Evolutionary conservation across 2,888 invertebrate genomes (phyloP).

Genomic region (Caenorhabditis drosophilae): DNA sequence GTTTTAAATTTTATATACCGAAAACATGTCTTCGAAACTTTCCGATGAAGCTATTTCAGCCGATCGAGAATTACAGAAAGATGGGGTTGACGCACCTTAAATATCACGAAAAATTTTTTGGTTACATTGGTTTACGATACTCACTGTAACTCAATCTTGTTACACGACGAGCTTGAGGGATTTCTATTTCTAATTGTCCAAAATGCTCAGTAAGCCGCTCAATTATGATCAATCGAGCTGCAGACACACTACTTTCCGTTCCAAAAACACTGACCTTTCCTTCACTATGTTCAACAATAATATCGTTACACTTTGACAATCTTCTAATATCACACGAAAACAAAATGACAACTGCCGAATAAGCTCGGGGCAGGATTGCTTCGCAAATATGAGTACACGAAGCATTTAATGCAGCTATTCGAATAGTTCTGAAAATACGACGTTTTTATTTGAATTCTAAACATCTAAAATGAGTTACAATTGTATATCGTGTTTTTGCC

Average conservation of each 20-base stretch:
- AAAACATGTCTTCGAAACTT: background rate
- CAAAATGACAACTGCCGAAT: conserved; percentile 30
- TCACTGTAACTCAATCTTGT: background rate
- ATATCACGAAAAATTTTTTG: background rate
- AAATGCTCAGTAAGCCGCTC: conserved; percentile 26
- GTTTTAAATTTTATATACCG: conserved; percentile 3
- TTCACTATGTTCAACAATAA: conserved; percentile 23
- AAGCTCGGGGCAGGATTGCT: conserved; percentile 26
- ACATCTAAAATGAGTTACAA: conserved; percentile 2
- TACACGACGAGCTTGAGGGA: conserved; percentile 7
- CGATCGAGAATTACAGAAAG: conserved; percentile 2
- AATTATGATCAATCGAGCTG: conserved; percentile 20
- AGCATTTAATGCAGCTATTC: conserved; percentile 26
- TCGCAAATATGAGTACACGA: conserved; percentile 21
- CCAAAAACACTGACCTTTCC: conserved; percentile 25
- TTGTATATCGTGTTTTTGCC: conserved; percentile 26
- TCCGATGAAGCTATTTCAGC: background rate
- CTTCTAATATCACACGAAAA: conserved; percentile 23
- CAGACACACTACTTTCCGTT: conserved; percentile 12
- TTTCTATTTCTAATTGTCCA: conserved; percentile 19
- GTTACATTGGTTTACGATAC: too few relatives aligned
- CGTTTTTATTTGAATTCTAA: background rate
- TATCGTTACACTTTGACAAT: conserved; percentile 18
- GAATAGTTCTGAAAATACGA: conserved; percentile 20
- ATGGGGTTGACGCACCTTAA: background rate